These are phyloP conservation scores for Cottoperca gobio DNA, from an alignment of 2,797 vertebrate species.

Conservation along the genomic window DNA sequence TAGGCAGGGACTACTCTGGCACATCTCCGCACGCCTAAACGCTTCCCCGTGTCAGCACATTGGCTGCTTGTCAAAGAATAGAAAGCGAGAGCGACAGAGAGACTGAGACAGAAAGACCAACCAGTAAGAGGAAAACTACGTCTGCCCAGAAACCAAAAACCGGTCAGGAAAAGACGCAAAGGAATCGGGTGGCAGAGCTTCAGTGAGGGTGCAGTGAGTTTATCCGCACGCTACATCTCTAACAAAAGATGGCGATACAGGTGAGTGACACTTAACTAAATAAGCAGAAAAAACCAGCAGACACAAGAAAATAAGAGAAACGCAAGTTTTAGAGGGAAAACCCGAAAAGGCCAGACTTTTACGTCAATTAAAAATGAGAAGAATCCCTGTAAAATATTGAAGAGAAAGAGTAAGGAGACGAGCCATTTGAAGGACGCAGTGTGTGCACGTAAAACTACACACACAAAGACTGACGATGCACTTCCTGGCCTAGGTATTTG, in stretches of 20 bases:
- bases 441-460: slow-evolving; percentile 6
- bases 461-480: slow-evolving; percentile 6
- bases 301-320: slow-evolving; percentile 10
- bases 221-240: not conserved
- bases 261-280: slow-evolving; percentile 17
- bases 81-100: slow-evolving; percentile 50
- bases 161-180: slow-evolving; percentile 9
- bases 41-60: slow-evolving; percentile 75
- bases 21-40: slow-evolving; percentile 61
- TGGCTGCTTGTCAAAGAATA: slow-evolving; percentile 72
- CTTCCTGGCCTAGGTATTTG: slow-evolving; percentile 11
- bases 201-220: not conserved
- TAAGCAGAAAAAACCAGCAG: not conserved
- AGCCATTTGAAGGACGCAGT: slow-evolving; percentile 7
- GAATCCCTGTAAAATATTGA: not conserved
- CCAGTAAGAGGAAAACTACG: slow-evolving; percentile 31
- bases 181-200: slow-evolving; percentile 9
- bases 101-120: slow-evolving; percentile 42
- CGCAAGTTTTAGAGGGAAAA: not conserved
- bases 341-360: not conserved
- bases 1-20: slow-evolving; percentile 66
- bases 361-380: slow-evolving; percentile 28
- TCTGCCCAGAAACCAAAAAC: slow-evolving; percentile 34
- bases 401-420: not conserved
- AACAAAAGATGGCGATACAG: slow-evolving; percentile 11